These are phyloP conservation scores for Oryzias melastigma DNA, from an alignment of 2,113 vertebrate species.

Conservation along the genomic window DNA sequence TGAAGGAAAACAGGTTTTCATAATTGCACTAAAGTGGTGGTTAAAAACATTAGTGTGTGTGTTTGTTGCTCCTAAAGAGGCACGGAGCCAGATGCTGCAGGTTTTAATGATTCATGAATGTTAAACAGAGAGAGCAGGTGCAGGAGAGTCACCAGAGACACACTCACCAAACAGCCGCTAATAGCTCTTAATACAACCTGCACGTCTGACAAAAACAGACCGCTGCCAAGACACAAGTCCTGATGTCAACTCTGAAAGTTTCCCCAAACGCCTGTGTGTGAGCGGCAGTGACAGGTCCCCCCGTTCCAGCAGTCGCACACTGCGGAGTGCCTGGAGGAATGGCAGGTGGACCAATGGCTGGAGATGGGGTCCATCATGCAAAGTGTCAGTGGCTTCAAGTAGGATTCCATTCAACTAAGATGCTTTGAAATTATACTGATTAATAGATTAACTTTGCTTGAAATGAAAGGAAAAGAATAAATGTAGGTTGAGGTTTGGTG, in stretches of 20 bases:
- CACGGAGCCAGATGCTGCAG: slow-evolving; percentile 46
- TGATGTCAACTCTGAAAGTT: slow-evolving; percentile 14
- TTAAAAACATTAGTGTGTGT: background rate
- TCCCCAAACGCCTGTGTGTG: slow-evolving; percentile 26
- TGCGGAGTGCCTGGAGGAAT: background rate
- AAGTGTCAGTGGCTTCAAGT: too few relatives aligned
- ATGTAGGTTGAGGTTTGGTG: too few relatives aligned
- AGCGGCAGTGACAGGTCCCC: background rate
- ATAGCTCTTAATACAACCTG: slow-evolving; percentile 48
- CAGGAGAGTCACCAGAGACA: slow-evolving; percentile 43
- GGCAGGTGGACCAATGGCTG: background rate
- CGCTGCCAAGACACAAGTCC: slow-evolving; percentile 16
- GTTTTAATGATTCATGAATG: slow-evolving; percentile 70
- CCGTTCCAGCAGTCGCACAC: background rate
- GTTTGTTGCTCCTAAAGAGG: slow-evolving; percentile 19
- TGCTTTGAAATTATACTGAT: too few relatives aligned
- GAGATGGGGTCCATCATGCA: too few relatives aligned
- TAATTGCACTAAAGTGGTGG: slow-evolving; percentile 1
- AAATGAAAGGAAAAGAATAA: too few relatives aligned
- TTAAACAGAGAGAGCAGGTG: slow-evolving; percentile 73
- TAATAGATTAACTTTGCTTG: too few relatives aligned
- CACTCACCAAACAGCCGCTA: slow-evolving; percentile 40
- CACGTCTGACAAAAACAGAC: slow-evolving; percentile 27
- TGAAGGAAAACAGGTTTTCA: background rate
- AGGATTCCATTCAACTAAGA: too few relatives aligned